A percentile compares a stretch with the other conserved stretches of the same genome.
These are phyloP conservation scores for Neodontobutis hainanensis DNA, from an alignment of 2,113 vertebrate genomes.

Conservation along the genomic window DNA sequence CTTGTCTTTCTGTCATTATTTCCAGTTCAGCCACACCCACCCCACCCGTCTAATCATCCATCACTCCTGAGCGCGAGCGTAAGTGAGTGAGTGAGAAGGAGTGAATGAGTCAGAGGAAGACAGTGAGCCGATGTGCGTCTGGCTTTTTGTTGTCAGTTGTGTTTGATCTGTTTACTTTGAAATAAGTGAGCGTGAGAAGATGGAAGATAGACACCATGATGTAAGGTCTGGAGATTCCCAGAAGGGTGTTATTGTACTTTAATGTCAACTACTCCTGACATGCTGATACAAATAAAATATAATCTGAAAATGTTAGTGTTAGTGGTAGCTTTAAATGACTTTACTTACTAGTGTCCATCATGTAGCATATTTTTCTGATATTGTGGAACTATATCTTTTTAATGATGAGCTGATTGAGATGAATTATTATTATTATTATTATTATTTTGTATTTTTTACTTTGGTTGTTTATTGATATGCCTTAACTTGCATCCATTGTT, in stretches of 20 bases:
- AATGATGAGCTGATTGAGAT: too few relatives aligned
- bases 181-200: conserved; percentile 24
- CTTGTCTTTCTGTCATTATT: conserved; percentile 68
- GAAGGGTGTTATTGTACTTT: conserved; percentile 1
- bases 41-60: conserved; percentile 52
- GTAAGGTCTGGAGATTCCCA: conserved; percentile 16
- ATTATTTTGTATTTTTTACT: too few relatives aligned
- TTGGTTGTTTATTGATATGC: too few relatives aligned
- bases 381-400: too few relatives aligned
- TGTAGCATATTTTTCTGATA: too few relatives aligned
- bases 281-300: conserved; percentile 32
- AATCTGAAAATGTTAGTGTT: too few relatives aligned
- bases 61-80: conserved; percentile 27
- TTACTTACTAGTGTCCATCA: too few relatives aligned
- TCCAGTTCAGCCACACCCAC: conserved; percentile 67
- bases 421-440: too few relatives aligned
- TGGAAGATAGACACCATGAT: conserved; percentile 7
- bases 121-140: conserved; percentile 34
- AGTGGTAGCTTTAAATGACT: too few relatives aligned
- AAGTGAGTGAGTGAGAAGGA: not conserved
- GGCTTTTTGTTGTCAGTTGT: conserved; percentile 29
- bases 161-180: conserved; percentile 48
- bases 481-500: too few relatives aligned
- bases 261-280: conserved; percentile 15
- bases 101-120: conserved; percentile 37